phyloP scores from a whole-genome alignment of 1,140 invertebrate species.

The Pseudoatta argentina region DNA sequence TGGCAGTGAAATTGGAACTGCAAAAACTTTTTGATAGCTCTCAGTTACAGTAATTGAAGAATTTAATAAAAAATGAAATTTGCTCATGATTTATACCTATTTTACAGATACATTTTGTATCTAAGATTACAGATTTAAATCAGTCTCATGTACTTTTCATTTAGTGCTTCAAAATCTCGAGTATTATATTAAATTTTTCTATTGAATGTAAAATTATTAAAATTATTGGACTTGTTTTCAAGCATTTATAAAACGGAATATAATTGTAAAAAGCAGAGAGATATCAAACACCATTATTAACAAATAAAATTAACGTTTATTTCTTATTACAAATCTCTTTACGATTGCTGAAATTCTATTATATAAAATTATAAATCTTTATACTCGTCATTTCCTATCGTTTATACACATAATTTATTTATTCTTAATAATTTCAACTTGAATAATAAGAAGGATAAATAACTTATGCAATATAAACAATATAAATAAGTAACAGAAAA shows the following conservation, averaged over 20 bases:
- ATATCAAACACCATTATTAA: background rate
- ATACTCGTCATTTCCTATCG: background rate
- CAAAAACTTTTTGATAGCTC: conserved; percentile 65
- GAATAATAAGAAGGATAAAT: background rate
- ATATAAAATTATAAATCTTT: conserved; percentile 8
- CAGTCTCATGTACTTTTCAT: background rate
- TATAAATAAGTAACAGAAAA: background rate
- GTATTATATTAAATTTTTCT: background rate
- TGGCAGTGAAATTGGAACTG: conserved; percentile 80
- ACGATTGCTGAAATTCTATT: background rate
- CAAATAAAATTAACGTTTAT: conserved; percentile 1
- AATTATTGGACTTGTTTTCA: background rate
- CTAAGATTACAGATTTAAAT: background rate
- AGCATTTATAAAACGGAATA: background rate
- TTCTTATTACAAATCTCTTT: background rate
- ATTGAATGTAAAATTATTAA: background rate
- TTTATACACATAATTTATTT: background rate
- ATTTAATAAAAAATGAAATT: background rate
- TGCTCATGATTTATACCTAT: background rate
- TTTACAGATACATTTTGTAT: background rate
- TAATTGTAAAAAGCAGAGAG: background rate
- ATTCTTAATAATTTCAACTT: background rate
- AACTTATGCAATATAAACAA: background rate
- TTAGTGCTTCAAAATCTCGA: conserved; percentile 9
- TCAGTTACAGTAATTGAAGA: background rate